Evolutionary conservation across 2,888 invertebrate species (phyloP), one percentile per base, ranked within the genome.

Genomic region (Patella pellucida): DNA sequence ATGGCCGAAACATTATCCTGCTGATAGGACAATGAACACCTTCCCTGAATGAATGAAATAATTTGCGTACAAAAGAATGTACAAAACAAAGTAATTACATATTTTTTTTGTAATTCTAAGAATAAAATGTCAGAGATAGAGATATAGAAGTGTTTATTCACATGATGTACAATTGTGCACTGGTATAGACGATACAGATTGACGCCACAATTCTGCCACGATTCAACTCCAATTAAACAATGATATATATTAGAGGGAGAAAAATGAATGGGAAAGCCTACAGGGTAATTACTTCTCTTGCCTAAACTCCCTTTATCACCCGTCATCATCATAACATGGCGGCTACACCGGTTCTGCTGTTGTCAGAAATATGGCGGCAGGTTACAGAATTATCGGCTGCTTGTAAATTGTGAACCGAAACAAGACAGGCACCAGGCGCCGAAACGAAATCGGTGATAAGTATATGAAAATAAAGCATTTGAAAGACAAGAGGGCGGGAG

Each of bases 161-260:
- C 41, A 41, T 41, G 41, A 41, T 41, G 41, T 41, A 41, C 1
- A 41, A 41, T 41, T 23, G 62, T 62, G 62, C 62, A 62, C 62
- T 23, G 23, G 23, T 19, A 23, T 23, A 62, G 62, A 62, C 62
- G 23, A 62, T 62, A 23, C 19, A 23, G 23, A 23, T 23, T 23
- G 62, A 62, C 62, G 62, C 62, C 62, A 19, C 23, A 62, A 3
- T 23, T 62, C 62, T 62, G 19, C 62, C 62, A 23, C 19, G 19
- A 19, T 62, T 62, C 62, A 62, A 62, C 23, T 62, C 23, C 9
- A 62, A 62, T 62, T 62, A 19, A 62, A 62, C 62, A 62, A 62
- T 62, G 23, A 23, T 62, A 62, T 62, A 62, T 62, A 19, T 62
- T 5, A 62, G 62, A 62, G 62, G 11, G 62, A 12, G 62, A 12